Evolutionary conservation across 2,113 vertebrate species (phyloP).

Genomic region (Microcebus griseorufus): DNA sequence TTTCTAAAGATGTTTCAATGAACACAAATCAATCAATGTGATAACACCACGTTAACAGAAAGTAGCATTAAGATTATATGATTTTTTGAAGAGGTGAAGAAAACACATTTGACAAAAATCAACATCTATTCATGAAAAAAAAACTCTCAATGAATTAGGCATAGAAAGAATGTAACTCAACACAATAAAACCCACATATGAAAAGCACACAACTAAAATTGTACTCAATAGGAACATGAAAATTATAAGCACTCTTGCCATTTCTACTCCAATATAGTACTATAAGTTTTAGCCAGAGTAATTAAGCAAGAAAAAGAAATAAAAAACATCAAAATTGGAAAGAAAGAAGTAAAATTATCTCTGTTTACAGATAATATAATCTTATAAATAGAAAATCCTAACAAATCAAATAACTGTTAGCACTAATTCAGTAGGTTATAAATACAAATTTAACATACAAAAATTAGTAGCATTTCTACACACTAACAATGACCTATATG

Average conservation of each 20-base stretch:
- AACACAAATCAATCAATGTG: background rate
- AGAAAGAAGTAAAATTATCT: background rate
- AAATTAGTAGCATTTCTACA: background rate
- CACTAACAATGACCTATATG: background rate
- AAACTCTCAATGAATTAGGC: background rate
- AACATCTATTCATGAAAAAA: background rate
- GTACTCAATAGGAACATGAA: background rate
- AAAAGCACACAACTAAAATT: background rate
- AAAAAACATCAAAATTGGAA: background rate
- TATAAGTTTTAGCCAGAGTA: background rate
- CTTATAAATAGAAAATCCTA: background rate
- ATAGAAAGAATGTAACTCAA: background rate
- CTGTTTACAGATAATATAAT: background rate
- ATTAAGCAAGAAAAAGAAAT: background rate
- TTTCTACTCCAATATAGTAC: background rate
- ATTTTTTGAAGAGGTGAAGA: background rate
- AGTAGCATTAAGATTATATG: background rate
- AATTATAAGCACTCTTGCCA: background rate
- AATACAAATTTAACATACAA: background rate
- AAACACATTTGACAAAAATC: background rate
- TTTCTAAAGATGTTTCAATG: background rate
- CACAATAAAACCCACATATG: background rate
- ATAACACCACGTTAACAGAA: background rate
- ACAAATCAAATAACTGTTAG: background rate
- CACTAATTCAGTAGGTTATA: background rate